Base-by-base conservation (phyloP, 2,113 vertebrate species). In the Catharus minimus region DNA sequence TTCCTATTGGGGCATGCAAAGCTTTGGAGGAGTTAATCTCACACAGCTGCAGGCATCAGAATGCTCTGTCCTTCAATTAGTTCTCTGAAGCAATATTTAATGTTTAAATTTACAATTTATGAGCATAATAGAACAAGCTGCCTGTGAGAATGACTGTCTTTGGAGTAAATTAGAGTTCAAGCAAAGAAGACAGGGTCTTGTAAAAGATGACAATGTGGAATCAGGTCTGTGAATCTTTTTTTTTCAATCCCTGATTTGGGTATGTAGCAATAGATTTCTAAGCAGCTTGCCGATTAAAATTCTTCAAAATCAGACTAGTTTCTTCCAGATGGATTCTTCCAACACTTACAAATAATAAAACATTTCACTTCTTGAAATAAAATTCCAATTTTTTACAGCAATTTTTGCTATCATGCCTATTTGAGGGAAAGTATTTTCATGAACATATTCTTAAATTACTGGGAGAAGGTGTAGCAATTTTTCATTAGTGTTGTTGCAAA, bases 381-480 rank as follows among this genome's bases (percentile, higher is more conserved):
- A 89, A 53, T 67, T 41, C 16, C 43, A 24, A 0, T 15, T 60
- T 77, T 75, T 88, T 55, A 46, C 60, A 80, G 36, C 26, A 50
- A 67, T 13, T 41, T 92, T 86, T 86, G 64, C 61, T 44, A 66
- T 41, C 39, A 33, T 78, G 60, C 53, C 46, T 88, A 58, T 52
- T 38, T 91, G 22, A 82, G 30, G 65, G 39, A 64, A 57, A 3
- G 7, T 46, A 69, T 83, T 93, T 92, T 79, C 66, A 23, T 72
- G 56, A 41, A 87, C 53, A 71, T 86, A 72, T n/a, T 81, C 62
- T 67, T 86, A 92, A 50, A 78, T 91, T 91, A 86, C 74, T 86
- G 80, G 44, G 89, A 82, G 64, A 91, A 93, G 72, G 30, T 95
- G 79, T 94, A 96, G 86, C 92, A 64, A 91, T 76, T 78, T 78